Percentiles rank a stretch among this genome's conserved stretches.
Conservation (phyloP, 2,113 vertebrate genomes). For the Dicaeum eximium region DNA sequence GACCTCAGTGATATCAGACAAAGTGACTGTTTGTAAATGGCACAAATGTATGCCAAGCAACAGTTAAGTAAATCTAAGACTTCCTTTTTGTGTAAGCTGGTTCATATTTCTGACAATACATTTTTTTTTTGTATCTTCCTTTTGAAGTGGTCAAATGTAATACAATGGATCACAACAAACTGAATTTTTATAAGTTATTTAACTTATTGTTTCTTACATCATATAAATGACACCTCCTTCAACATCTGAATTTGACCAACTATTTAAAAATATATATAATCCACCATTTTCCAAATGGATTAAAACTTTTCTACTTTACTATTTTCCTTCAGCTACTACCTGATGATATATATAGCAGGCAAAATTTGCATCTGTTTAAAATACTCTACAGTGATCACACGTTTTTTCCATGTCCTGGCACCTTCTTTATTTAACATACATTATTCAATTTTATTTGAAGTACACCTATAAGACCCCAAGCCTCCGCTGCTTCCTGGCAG, state of each 20-base stretch:
- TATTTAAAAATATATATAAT: background rate
- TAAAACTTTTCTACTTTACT: background rate
- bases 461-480: background rate
- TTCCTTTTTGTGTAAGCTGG: background rate
- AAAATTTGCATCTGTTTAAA: constrained; percentile 15
- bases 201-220: background rate
- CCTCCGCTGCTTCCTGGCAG: constrained; percentile 23
- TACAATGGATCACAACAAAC: background rate
- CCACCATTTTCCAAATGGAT: background rate
- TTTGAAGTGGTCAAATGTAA: background rate
- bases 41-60: background rate
- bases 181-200: background rate
- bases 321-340: background rate
- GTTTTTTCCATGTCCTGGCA: background rate
- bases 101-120: background rate
- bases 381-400: background rate
- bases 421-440: constrained; percentile 28
- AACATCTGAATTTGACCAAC: background rate
- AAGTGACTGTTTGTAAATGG: background rate
- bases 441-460: constrained; percentile 29
- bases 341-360: background rate
- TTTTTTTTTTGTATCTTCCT: background rate
- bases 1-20: background rate
- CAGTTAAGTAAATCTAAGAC: background rate
- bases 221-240: background rate